Evolutionary conservation across 2,888 invertebrate genomes (phyloP), one percentile per base, ranked within the genome.

Genomic region (Rugalucina vietnamica): DNA sequence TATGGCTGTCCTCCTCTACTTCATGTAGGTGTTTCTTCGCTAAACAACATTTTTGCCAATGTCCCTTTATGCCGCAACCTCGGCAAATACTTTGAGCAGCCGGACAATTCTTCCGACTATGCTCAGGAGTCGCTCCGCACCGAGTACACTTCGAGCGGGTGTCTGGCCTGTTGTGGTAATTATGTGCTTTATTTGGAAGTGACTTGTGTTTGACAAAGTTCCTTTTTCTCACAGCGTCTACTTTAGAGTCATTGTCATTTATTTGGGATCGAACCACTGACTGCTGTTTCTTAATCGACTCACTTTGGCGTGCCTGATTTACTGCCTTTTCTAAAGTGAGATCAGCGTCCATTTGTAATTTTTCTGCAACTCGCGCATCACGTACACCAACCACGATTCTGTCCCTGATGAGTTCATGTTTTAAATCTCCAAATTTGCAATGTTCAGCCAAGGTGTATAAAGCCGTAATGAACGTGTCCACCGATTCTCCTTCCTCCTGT

Each of bases 381-480:
- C 73, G 65, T 1, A 86, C 70, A 1, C 88, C 88, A 0, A 87
- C 83, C 8, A 89, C 86, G 37, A 86, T 84, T 39, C 83, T 77
- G 70, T 85, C 86, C 32, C 82, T n/a, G 27, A 86, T 89, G 32
- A 86, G 49, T 50, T 88, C 76, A 50, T 83, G 79, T 24, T 78
- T 37, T 21, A 86, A 36, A 24, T 18, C 57, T n/a, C 78, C 70
- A 60, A 86, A 87, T 37, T 85, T 81, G 43, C 82, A 82, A 37
- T 85, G n/a, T 79, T 83, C 83, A 29, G 81, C 81, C 24, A 81
- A 37, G 29, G 24, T 72, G 79, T 43, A 86, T 57, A n/a, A n/a
- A n/a, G n/a, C n/a, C n/a, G n/a, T n/a, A n/a, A n/a, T n/a, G 27
- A 80, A 87, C 50, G 54, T 80, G 65, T 86, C 84, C 5, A 70